Conservation (phyloP, 2,888 invertebrate genomes). For the Phragmatobia fuliginosa region DNA sequence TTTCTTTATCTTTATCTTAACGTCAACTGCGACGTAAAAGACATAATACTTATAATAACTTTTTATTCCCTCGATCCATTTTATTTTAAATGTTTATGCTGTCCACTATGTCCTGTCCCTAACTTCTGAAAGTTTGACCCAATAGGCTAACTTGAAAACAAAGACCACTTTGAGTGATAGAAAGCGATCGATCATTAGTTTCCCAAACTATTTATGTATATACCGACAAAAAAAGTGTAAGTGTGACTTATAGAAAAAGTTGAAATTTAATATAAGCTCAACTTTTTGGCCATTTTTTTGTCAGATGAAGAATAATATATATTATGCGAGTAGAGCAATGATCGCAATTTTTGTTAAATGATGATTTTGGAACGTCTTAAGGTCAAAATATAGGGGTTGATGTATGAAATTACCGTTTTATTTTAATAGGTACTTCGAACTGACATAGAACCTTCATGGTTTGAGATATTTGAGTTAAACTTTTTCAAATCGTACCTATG, state of each 20-base stretch:
- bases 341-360: neutral
- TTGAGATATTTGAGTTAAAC: too few relatives aligned
- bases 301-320: neutral
- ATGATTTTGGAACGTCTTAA: neutral
- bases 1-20: too few relatives aligned
- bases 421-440: too few relatives aligned
- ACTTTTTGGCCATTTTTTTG: neutral
- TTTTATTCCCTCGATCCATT: too few relatives aligned
- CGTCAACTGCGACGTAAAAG: too few relatives aligned
- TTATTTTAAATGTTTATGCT: too few relatives aligned
- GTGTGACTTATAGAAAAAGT: neutral
- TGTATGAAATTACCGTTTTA: too few relatives aligned
- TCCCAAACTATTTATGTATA: neutral
- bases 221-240: neutral
- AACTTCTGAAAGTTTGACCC: neutral
- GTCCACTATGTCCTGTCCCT: neutral
- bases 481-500: too few relatives aligned
- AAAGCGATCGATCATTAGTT: neutral
- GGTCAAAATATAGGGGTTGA: too few relatives aligned
- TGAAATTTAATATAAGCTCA: neutral
- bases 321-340: too few relatives aligned
- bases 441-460: too few relatives aligned
- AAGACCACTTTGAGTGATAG: neutral
- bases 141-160: slow-evolving; percentile 1
- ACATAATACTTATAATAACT: too few relatives aligned